phyloP scores from a whole-genome alignment of 2,797 vertebrate species.

The Coregonus ussuriensis region DNA sequence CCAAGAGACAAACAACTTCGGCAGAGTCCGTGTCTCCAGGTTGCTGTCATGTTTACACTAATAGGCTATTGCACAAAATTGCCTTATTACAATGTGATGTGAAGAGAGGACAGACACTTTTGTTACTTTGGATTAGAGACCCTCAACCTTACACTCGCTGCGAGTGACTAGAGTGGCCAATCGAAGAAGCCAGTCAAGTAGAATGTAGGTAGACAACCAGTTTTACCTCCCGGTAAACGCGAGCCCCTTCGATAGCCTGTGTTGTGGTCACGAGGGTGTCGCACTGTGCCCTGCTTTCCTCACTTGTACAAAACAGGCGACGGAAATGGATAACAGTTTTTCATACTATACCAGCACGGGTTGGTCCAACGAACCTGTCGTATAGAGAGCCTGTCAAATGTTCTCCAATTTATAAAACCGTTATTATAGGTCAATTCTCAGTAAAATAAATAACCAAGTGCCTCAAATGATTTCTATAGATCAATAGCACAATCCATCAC shows the following conservation, averaged over 20 bases:
- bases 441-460: background rate
- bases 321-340: slow-evolving; percentile 2
- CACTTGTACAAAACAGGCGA: slow-evolving; percentile 9
- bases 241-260: background rate
- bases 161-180: background rate
- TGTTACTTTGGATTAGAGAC: background rate
- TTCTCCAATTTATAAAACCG: background rate
- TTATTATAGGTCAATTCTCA: background rate
- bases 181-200: background rate
- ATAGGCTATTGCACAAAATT: background rate
- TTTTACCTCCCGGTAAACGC: slow-evolving; percentile 2
- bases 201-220: background rate
- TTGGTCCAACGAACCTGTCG: background rate
- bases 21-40: background rate
- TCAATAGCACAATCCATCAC: background rate
- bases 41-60: background rate
- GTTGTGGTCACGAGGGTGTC: slow-evolving; percentile 6
- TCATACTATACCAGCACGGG: background rate
- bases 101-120: background rate
- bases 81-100: background rate
- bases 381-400: background rate
- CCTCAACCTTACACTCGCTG: background rate
- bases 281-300: slow-evolving; percentile 2
- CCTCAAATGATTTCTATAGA: background rate
- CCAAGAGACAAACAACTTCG: background rate